Evolutionary conservation across 2,797 vertebrate species (phyloP).

Genomic region (Pangasius krempfi): DNA sequence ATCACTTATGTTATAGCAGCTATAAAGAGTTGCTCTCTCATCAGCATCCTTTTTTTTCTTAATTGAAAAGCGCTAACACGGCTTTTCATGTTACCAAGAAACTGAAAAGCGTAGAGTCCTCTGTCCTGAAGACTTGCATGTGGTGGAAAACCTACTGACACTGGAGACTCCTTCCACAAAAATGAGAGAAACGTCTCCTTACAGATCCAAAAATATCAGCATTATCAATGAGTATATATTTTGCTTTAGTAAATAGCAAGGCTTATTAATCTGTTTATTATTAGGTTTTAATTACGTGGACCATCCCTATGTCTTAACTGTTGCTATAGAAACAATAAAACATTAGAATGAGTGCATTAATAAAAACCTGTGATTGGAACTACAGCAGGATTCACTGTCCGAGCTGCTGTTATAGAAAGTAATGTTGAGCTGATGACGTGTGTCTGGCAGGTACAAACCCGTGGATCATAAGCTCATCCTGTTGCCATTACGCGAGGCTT

Average conservation of each 20-base stretch:
- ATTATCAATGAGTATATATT: neutral
- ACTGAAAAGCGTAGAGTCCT: too few relatives aligned
- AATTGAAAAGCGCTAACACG: too few relatives aligned
- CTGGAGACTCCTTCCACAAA: neutral
- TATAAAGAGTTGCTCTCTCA: neutral
- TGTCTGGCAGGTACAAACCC: slow-evolving; percentile 85
- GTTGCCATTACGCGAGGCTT: slow-evolving; percentile 89
- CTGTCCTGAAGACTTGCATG: neutral
- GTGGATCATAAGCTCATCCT: slow-evolving; percentile 92
- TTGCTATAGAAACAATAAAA: neutral
- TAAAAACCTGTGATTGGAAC: neutral
- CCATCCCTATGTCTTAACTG: neutral
- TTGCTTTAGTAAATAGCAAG: neutral
- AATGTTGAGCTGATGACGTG: neutral
- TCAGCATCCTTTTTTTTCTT: too few relatives aligned
- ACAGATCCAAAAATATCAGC: too few relatives aligned
- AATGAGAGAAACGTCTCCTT: neutral
- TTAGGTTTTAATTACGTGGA: neutral
- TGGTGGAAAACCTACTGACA: neutral
- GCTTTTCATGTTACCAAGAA: too few relatives aligned
- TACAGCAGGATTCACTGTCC: neutral
- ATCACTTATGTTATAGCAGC: neutral
- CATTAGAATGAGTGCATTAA: neutral
- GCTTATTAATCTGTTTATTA: neutral
- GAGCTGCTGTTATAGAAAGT: neutral